Conservation (phyloP, 2,888 invertebrate genomes). For the Spodoptera exigua region DNA sequence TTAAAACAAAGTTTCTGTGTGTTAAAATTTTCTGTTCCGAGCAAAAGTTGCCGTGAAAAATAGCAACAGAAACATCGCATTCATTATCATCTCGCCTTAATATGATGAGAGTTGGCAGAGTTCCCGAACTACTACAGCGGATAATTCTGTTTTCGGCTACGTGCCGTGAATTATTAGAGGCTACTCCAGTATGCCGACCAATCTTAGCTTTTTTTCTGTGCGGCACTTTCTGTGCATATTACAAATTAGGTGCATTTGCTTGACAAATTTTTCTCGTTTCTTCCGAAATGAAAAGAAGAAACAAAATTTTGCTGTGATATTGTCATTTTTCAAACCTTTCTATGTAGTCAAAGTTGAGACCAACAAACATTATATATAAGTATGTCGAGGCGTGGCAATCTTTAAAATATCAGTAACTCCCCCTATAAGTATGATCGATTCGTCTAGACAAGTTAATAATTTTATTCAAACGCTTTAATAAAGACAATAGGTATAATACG, state of each 20-base stretch:
- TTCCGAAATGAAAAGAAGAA: background rate
- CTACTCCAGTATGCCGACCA: constrained; percentile 60
- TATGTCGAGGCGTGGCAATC: constrained; percentile 1
- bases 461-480: constrained; percentile 43
- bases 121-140: constrained; percentile 75
- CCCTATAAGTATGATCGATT: constrained; percentile 54
- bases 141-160: constrained; percentile 83
- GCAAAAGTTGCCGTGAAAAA: constrained; percentile 64
- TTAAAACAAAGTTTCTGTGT: constrained; percentile 51
- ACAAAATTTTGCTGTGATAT: background rate
- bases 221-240: constrained; percentile 35
- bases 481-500: constrained; percentile 35
- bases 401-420: constrained; percentile 22
- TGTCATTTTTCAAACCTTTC: background rate
- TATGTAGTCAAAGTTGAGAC: constrained; percentile 3
- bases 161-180: constrained; percentile 79
- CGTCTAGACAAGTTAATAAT: constrained; percentile 64
- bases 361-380: constrained; percentile 18
- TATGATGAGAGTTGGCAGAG: constrained; percentile 85
- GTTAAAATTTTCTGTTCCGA: constrained; percentile 57
- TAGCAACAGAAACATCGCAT: constrained; percentile 71
- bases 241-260: constrained; percentile 36
- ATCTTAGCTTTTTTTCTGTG: constrained; percentile 50
- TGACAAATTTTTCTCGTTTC: constrained; percentile 16
- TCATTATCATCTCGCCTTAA: constrained; percentile 84